Evolutionary conservation across 2,888 invertebrate genomes (phyloP).

Genomic region (Platypus cylindrus): DNA sequence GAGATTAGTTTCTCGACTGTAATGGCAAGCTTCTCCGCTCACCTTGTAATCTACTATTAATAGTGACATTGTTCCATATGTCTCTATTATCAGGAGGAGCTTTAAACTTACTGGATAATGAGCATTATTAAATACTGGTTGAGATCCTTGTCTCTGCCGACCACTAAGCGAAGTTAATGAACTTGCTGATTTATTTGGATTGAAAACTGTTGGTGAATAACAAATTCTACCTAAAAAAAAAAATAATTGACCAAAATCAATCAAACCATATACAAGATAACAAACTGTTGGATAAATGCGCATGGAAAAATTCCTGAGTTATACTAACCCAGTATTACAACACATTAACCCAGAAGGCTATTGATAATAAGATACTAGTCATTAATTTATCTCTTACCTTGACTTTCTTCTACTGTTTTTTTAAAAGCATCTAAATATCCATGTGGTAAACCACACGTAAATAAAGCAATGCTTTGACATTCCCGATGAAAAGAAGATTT

Average conservation of each 20-base stretch:
- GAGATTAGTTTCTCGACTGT: not conserved
- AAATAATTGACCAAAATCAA: not conserved
- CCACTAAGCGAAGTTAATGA: slow-evolving; percentile 31
- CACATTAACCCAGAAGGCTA: too few relatives aligned
- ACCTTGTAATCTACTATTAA: too few relatives aligned
- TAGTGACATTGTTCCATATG: too few relatives aligned
- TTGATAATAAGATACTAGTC: too few relatives aligned
- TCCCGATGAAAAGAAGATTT: slow-evolving; percentile 83
- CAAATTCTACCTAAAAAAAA: slow-evolving; percentile 21
- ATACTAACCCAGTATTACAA: too few relatives aligned
- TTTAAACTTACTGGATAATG: slow-evolving; percentile 42
- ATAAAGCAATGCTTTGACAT: slow-evolving; percentile 83
- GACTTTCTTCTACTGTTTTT: slow-evolving; percentile 50
- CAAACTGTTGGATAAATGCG: too few relatives aligned
- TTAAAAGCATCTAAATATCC: slow-evolving; percentile 75
- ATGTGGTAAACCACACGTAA: slow-evolving; percentile 82
- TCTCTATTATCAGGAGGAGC: not conserved
- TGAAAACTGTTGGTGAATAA: slow-evolving; percentile 38
- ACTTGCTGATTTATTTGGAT: slow-evolving; percentile 31
- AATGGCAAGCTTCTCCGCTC: too few relatives aligned
- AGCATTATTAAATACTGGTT: slow-evolving; percentile 43
- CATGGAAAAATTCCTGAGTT: too few relatives aligned
- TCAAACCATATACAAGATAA: not conserved
- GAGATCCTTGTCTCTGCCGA: slow-evolving; percentile 36
- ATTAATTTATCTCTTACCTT: slow-evolving; percentile 13